phyloP scores from a whole-genome alignment of 2,888 invertebrate species.

The Anthrax anthrax region DNA sequence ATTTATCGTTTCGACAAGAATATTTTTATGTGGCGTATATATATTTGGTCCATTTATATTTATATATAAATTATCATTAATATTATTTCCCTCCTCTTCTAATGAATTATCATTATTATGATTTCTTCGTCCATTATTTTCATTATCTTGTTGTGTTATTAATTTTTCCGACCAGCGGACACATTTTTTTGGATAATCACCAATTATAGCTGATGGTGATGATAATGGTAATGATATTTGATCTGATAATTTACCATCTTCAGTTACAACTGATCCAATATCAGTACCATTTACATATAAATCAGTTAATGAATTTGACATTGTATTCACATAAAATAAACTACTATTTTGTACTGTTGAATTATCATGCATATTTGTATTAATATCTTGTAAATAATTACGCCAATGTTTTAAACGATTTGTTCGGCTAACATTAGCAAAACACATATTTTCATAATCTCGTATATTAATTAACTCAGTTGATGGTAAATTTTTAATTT shows the following conservation, averaged over 20 bases:
- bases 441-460: conserved; percentile 15
- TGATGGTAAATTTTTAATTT: conserved; percentile 11
- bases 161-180: conserved; percentile 7
- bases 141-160: background rate
- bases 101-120: conserved; percentile 2
- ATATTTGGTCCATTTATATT: conserved; percentile 10
- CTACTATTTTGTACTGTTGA: conserved; percentile 14
- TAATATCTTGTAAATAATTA: conserved; percentile 14
- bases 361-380: conserved; percentile 14
- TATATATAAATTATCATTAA: conserved; percentile 11
- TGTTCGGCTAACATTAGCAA: conserved; percentile 11
- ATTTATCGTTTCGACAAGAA: conserved; percentile 15
- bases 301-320: conserved; percentile 13
- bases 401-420: conserved; percentile 14
- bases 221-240: conserved; percentile 8
- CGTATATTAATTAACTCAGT: conserved; percentile 10
- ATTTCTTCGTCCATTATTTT: too few species aligned
- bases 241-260: conserved; percentile 10
- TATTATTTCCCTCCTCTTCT: conserved; percentile 4
- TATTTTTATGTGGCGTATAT: conserved; percentile 12
- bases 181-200: conserved; percentile 5
- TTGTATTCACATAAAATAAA: conserved; percentile 14
- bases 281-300: conserved; percentile 12
- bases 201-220: background rate
- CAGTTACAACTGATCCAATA: conserved; percentile 9